Conservation (phyloP, 2,888 invertebrate genomes). For the Eueremaeus valkanovi region DNA sequence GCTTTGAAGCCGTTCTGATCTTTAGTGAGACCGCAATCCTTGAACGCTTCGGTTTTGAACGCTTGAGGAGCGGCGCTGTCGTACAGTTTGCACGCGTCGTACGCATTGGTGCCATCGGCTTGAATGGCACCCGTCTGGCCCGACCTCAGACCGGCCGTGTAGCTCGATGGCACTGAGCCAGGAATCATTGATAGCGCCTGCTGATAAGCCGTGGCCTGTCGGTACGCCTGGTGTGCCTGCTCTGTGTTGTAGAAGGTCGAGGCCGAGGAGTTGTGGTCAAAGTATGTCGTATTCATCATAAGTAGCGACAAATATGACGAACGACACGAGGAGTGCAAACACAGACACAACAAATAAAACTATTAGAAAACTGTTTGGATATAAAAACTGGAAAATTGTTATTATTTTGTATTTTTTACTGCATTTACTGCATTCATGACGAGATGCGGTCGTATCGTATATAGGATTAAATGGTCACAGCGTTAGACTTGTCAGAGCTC, state of each 20-base stretch:
- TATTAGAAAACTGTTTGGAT: not conserved
- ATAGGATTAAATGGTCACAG: constrained; percentile 34
- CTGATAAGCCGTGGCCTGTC: too few relatives aligned
- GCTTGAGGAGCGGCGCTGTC: constrained; percentile 40
- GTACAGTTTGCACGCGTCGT: constrained; percentile 47
- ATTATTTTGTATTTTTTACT: not conserved
- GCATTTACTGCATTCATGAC: not conserved
- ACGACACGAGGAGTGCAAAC: not conserved
- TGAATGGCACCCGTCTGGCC: constrained; percentile 70
- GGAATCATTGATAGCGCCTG: constrained; percentile 47
- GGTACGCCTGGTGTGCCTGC: constrained; percentile 52
- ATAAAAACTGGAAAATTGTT: constrained; percentile 17
- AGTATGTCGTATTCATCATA: constrained; percentile 41
- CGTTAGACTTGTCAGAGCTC: constrained; percentile 17
- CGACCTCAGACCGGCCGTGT: constrained; percentile 69
- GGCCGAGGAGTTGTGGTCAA: not conserved
- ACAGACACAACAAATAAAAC: constrained; percentile 25
- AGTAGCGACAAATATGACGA: constrained; percentile 5
- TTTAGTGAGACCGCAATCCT: constrained; percentile 35
- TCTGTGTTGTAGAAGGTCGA: constrained; percentile 88
- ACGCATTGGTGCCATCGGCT: constrained; percentile 49
- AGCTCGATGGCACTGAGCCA: constrained; percentile 68
- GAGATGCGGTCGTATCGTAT: constrained; percentile 16
- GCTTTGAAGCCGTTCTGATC: constrained; percentile 46
- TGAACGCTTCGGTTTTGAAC: constrained; percentile 45